These are phyloP conservation scores for Dascyllus trimaculatus DNA, from an alignment of 2,113 vertebrate genomes.

Conservation along the genomic window DNA sequence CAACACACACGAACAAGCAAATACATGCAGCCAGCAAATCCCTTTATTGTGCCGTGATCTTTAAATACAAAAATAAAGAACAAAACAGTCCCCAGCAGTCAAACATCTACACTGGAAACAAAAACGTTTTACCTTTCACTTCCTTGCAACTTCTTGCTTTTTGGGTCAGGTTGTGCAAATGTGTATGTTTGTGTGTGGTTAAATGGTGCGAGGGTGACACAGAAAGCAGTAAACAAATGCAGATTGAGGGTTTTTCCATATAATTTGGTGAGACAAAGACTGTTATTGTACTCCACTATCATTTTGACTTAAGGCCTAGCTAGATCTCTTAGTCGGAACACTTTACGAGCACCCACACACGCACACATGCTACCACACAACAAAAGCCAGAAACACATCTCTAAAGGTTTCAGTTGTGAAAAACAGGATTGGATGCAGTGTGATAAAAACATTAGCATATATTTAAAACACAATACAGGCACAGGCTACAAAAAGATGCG, in stretches of 20 bases:
- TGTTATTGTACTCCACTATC: conserved; percentile 65
- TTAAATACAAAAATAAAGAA: conserved; percentile 47
- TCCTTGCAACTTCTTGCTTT: conserved; percentile 53
- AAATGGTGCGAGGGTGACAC: conserved; percentile 28
- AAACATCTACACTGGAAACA: neutral
- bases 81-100: conserved; percentile 21
- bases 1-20: conserved; percentile 2
- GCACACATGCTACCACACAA: neutral
- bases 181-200: conserved; percentile 4
- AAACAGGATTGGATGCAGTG: conserved; percentile 68
- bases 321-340: conserved; percentile 43
- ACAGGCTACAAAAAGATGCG: conserved; percentile 41
- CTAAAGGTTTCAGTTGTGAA: conserved; percentile 55
- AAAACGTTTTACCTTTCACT: conserved; percentile 40
- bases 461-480: conserved; percentile 65
- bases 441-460: conserved; percentile 77
- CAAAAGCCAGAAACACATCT: conserved; percentile 56
- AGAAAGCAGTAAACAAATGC: conserved; percentile 52
- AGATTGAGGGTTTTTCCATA: conserved; percentile 63
- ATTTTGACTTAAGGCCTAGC: conserved; percentile 61
- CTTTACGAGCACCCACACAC: conserved; percentile 19
- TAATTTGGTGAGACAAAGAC: conserved; percentile 73
- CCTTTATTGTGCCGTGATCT: conserved; percentile 33
- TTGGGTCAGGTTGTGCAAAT: conserved; percentile 46
- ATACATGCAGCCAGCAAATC: conserved; percentile 24